Evolutionary conservation across 1,140 invertebrate genomes (phyloP).

Genomic region (Drosophila sp.): DNA sequence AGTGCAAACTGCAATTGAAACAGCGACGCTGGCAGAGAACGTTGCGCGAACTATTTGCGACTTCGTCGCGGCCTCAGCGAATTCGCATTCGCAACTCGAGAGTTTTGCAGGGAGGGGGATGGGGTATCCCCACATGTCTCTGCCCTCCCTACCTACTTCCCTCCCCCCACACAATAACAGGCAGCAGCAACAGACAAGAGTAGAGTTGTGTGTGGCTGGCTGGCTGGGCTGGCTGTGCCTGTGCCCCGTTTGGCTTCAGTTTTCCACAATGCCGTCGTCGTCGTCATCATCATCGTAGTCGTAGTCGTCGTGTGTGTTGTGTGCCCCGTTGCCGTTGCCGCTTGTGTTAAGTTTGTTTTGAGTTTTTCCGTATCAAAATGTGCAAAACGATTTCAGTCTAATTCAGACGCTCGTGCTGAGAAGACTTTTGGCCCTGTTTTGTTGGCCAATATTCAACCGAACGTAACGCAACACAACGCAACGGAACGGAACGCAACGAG

Average conservation of each 20-base stretch:
- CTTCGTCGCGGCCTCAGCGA: constrained; percentile 70
- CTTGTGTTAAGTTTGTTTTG: constrained; percentile 75
- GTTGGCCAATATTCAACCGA: constrained; percentile 44
- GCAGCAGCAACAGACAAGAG: constrained; percentile 36
- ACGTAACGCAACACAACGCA: constrained; percentile 23
- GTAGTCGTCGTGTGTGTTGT: constrained; percentile 54
- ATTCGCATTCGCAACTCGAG: constrained; percentile 67
- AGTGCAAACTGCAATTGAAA: constrained; percentile 26
- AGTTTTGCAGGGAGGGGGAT: constrained; percentile 10
- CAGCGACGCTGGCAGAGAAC: constrained; percentile 47
- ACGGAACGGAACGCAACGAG: constrained; percentile 28
- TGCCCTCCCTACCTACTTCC: background rate
- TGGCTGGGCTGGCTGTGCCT: constrained; percentile 1
- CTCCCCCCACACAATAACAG: constrained; percentile 21
- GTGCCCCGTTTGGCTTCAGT: constrained; percentile 38
- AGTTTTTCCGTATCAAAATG: constrained; percentile 83
- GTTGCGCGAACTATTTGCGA: constrained; percentile 67
- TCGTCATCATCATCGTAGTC: constrained; percentile 41
- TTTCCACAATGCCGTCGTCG: constrained; percentile 62
- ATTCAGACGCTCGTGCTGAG: constrained; percentile 83
- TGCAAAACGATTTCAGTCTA: constrained; percentile 83
- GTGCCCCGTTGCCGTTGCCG: constrained; percentile 20
- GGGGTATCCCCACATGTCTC: constrained; percentile 7
- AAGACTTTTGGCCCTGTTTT: constrained; percentile 82
- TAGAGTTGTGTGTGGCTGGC: constrained; percentile 10